Evolutionary conservation across 2,797 vertebrate species (phyloP).

Genomic region (Parauchenoglanis punctatus): DNA sequence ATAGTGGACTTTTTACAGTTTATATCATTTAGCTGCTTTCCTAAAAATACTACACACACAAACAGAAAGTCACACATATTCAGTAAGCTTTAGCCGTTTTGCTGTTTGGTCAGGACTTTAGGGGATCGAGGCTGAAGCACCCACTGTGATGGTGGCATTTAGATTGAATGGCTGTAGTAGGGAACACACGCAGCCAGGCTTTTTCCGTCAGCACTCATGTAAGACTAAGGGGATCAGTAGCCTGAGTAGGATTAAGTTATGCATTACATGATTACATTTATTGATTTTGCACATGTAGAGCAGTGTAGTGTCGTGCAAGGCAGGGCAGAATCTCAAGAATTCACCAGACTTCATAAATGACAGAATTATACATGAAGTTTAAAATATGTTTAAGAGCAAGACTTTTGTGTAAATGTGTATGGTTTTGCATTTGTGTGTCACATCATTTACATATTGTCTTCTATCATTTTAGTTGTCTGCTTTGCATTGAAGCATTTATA

Average conservation of each 20-base stretch:
- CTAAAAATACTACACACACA: background rate
- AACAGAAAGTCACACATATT: background rate
- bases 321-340: background rate
- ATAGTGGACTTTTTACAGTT: background rate
- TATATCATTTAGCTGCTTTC: background rate
- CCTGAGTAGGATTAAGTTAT: conserved; percentile 45
- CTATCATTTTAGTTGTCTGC: background rate
- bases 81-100: background rate
- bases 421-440: background rate
- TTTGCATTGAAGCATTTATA: background rate
- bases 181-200: conserved; percentile 13
- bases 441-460: background rate
- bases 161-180: conserved; percentile 37
- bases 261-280: conserved; percentile 44
- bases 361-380: too few species aligned
- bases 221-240: conserved; percentile 36
- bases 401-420: background rate
- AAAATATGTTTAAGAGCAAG: background rate
- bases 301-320: background rate
- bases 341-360: background rate
- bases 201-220: conserved; percentile 11
- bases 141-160: conserved; percentile 50
- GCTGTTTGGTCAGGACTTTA: conserved; percentile 2
- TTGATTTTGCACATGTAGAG: conserved; percentile 41
- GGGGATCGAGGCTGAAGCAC: conserved; percentile 23